Evolutionary conservation across 2,113 vertebrate species (phyloP).

Genomic region (Ammodramus savannarum): DNA sequence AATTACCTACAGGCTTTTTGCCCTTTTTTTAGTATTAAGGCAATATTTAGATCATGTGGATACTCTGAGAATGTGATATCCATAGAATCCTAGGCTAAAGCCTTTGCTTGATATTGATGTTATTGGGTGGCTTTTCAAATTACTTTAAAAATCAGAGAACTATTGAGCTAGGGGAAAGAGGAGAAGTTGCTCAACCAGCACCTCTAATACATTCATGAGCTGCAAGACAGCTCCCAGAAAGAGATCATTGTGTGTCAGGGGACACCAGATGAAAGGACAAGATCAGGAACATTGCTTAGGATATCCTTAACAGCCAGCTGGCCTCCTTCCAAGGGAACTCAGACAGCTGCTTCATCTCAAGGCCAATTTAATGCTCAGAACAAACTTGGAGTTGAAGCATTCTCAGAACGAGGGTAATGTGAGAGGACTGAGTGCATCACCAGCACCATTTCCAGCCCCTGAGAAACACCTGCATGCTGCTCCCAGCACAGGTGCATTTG

Average conservation of each 20-base stretch:
- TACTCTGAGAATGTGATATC: background rate
- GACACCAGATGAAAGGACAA: conserved; percentile 8
- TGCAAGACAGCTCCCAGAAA: background rate
- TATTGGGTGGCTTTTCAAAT: background rate
- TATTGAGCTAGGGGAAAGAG: background rate
- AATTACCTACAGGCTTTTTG: background rate
- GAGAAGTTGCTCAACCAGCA: background rate
- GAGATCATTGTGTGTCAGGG: background rate
- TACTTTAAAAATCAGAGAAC: background rate
- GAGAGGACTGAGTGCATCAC: background rate
- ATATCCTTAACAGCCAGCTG: background rate
- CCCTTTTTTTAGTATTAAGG: rapidly evolving
- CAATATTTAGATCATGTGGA: background rate
- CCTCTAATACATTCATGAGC: background rate
- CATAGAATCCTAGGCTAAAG: background rate
- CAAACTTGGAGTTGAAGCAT: background rate
- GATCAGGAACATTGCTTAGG: background rate
- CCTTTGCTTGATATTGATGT: background rate
- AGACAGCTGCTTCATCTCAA: conserved; percentile 28
- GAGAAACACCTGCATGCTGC: background rate
- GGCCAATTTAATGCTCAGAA: conserved; percentile 20
- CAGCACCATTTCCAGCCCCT: background rate
- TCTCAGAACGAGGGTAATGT: background rate
- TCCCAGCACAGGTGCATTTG: background rate
- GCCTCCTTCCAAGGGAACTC: conserved; percentile 27